A percentile compares a stretch with the other conserved stretches of the same genome.
Evolutionary conservation across 2,797 vertebrate genomes (phyloP).

Genomic region (Micropoecilia bifurca): DNA sequence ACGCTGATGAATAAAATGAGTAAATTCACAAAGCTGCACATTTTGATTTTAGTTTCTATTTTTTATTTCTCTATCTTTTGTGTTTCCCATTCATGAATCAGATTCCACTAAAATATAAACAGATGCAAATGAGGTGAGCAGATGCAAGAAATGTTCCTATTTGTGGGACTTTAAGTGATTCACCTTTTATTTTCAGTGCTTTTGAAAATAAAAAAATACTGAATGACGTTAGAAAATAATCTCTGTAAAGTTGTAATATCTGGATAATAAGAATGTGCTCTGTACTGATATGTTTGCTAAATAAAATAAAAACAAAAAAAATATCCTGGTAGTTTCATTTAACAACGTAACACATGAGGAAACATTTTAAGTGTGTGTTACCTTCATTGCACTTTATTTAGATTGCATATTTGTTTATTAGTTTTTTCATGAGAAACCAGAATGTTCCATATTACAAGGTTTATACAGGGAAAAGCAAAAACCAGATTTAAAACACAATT

Average conservation of each 20-base stretch:
- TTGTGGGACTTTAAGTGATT: background rate
- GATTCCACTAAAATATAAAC: background rate
- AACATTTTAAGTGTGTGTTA: too few relatives aligned
- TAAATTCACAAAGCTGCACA: background rate
- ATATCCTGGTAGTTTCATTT: background rate
- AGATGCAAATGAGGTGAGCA: background rate
- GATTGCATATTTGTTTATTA: background rate
- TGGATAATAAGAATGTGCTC: background rate
- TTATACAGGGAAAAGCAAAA: background rate
- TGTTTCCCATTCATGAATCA: background rate
- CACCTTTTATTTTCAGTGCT: too few relatives aligned
- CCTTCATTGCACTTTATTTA: background rate
- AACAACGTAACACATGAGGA: background rate
- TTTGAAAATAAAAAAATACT: background rate
- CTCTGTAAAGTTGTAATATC: background rate
- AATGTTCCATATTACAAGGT: background rate
- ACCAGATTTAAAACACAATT: background rate
- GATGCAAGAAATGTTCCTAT: background rate
- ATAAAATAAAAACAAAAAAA: background rate
- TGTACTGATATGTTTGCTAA: background rate
- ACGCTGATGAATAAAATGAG: background rate
- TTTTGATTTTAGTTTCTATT: background rate
- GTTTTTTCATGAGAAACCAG: background rate
- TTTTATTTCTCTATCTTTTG: background rate
- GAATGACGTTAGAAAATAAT: background rate